These are phyloP conservation scores for Tapirus terrestris DNA, from an alignment of 2,113 vertebrate species.

Conservation along the genomic window DNA sequence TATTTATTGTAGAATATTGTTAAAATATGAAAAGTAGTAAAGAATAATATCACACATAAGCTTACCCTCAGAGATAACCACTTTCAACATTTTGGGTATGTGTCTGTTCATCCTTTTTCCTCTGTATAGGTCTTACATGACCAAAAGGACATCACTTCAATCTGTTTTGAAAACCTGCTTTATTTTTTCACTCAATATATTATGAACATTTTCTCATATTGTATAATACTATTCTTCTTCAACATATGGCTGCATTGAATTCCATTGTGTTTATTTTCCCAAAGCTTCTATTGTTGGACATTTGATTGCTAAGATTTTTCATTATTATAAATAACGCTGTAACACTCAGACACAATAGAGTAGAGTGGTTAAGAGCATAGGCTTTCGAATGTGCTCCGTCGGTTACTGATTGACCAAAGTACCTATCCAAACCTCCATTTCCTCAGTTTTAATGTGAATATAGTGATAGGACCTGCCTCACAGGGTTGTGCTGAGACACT, in stretches of 20 bases:
- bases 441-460: background rate
- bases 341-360: background rate
- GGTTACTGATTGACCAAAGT: conserved; percentile 4
- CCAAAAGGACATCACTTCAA: background rate
- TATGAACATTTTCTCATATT: conserved; percentile 8
- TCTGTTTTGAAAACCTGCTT: conserved; percentile 8
- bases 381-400: conserved; percentile 3
- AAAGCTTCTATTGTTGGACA: background rate
- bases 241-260: background rate
- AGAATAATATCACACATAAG: background rate
- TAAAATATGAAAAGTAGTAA: background rate
- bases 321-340: conserved; percentile 54
- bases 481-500: background rate
- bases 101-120: background rate
- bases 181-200: background rate
- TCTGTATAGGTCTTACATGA: background rate
- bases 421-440: conserved; percentile 23
- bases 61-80: background rate
- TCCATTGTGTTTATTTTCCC: conserved; percentile 53
- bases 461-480: background rate
- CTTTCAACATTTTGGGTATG: background rate
- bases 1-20: conserved; percentile 6
- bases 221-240: conserved; percentile 19
- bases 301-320: conserved; percentile 51
- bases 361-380: background rate